Base-by-base conservation (phyloP, 64 coral and sea anemone genomes). In the Pachyseris speciosa region DNA sequence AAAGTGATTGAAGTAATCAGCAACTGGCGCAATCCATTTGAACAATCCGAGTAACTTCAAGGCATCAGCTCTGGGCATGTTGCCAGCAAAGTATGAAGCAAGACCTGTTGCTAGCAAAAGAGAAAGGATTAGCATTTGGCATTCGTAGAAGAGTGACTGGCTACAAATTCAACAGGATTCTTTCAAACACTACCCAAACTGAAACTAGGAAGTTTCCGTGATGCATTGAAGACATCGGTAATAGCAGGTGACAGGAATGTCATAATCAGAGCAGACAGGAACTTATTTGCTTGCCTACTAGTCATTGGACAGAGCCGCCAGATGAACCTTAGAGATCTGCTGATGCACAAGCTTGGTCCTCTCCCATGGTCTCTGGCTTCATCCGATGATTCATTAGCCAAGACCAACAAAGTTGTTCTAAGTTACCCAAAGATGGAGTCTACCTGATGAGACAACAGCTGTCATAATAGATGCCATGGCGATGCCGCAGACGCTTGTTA, bases 321-420 rank as follows among this genome's bases (percentile, higher is more conserved):
- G 52, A 74, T 91, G 47, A 78, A 91, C 67, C 38, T 86, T 6
- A 50, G 42, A 77, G 72, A 93, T 24, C 48, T 86, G 9, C 83
- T 93, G 7, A 45, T 37, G 1, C 81, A 93, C 55, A 83, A 93
- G 74, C 70, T 79, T 39, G 83, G 83, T 9, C 91, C 83, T 37
- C 40, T 93, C 1, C 91, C 73, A 27, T 87, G 91, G 91, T 93
- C 91, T 7, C 37, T 87, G 22, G 91, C 74, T 53, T 67, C 83
- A 67, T 69, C 67, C 31, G 83, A 90, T 84, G 72, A 71, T 30
- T 78, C 81, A 48, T 29, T 95, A 32, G 80, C 72, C 19, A 91
- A 89, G 22, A 84, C 86, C 16, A 94, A 89, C 34, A 84, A 45
- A 45, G 15, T 22, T 78, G 85, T 32, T 37, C 87, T 0, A 78